phyloP scores from a whole-genome alignment of 2,888 invertebrate species.

The Melitaea athalia region DNA sequence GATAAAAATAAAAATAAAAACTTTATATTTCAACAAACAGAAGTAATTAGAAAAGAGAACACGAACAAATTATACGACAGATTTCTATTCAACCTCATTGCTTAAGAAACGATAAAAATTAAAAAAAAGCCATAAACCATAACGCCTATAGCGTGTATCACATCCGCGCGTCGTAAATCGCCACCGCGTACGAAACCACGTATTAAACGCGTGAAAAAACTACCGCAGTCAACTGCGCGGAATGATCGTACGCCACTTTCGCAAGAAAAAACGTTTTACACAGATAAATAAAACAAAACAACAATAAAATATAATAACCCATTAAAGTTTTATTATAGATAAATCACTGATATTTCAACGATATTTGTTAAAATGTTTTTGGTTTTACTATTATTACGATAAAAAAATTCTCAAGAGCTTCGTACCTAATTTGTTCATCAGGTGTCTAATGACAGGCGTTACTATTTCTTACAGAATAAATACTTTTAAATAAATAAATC shows the following conservation, averaged over 20 bases:
- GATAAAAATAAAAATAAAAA: too few species aligned
- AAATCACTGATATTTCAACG: neutral
- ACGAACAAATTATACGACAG: too few species aligned
- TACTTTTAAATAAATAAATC: neutral
- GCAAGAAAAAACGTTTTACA: conserved; percentile 27
- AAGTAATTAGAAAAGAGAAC: neutral
- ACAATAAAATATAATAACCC: conserved; percentile 10
- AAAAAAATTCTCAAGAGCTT: neutral
- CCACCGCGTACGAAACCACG: conserved; percentile 52
- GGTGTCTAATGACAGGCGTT: neutral
- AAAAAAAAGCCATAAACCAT: conserved; percentile 20
- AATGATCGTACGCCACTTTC: conserved; percentile 55
- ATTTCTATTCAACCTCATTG: conserved; percentile 7
- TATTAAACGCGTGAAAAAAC: conserved; percentile 51
- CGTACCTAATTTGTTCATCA: neutral
- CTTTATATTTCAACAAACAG: too few species aligned
- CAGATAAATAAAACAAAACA: conserved; percentile 23
- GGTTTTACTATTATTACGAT: neutral
- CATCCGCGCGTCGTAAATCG: conserved; percentile 31
- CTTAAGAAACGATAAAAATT: conserved; percentile 21
- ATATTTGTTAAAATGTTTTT: neutral
- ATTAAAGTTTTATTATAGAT: neutral
- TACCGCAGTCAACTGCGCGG: conserved; percentile 51
- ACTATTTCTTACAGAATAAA: neutral
- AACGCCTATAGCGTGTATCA: conserved; percentile 22